Evolutionary conservation across 2,113 vertebrate genomes (phyloP).

Genomic region (Perccottus glenii): DNA sequence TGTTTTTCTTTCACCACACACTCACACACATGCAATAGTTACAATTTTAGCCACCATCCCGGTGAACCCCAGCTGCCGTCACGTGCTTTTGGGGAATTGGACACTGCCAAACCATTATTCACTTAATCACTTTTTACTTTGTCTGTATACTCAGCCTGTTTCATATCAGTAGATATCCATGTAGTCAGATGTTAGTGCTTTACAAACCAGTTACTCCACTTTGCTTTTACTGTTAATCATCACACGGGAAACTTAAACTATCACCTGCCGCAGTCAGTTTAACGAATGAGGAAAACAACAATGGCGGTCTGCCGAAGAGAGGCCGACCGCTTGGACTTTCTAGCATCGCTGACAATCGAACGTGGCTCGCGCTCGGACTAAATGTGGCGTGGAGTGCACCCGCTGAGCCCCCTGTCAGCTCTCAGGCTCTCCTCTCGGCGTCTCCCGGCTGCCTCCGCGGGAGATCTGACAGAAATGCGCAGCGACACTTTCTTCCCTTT

Average conservation of each 20-base stretch:
- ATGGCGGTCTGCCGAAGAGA: constrained; percentile 67
- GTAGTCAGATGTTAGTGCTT: constrained; percentile 58
- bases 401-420: constrained; percentile 49
- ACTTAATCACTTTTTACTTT: constrained; percentile 47
- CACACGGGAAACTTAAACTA: constrained; percentile 45
- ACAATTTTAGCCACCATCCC: constrained; percentile 62
- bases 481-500: constrained; percentile 82
- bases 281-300: constrained; percentile 69
- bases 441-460: constrained; percentile 71
- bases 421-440: constrained; percentile 68
- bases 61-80: constrained; percentile 63
- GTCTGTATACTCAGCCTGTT: constrained; percentile 57
- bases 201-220: constrained; percentile 51
- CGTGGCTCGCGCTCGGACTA: constrained; percentile 20
- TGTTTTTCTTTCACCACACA: constrained; percentile 71
- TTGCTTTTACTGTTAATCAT: constrained; percentile 39
- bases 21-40: constrained; percentile 60
- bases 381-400: constrained; percentile 22
- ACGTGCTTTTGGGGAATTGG: constrained; percentile 66
- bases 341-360: constrained; percentile 59
- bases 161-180: constrained; percentile 52
- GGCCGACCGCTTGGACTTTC: constrained; percentile 39
- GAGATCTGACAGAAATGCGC: constrained; percentile 77
- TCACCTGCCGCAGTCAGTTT: constrained; percentile 64
- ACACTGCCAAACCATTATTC: constrained; percentile 77